Conservation (phyloP, 2,888 invertebrate genomes). For the Stictocephala bisonia region DNA sequence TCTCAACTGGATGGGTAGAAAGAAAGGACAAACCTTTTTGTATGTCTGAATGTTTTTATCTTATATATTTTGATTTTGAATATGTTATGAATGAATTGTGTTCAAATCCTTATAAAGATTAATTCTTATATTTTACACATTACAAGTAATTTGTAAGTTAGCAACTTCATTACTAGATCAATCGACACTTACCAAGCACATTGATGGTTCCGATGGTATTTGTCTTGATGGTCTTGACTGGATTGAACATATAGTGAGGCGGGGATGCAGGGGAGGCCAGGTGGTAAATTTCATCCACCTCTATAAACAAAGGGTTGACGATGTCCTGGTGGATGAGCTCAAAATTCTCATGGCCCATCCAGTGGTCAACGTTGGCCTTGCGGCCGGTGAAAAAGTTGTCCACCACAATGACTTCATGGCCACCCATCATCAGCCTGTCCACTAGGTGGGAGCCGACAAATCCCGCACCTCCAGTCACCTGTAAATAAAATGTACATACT, state of each 20-base stretch:
- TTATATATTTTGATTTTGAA: too few relatives aligned
- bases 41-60: too few relatives aligned
- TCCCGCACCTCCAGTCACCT: slow-evolving; percentile 96
- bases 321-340: slow-evolving; percentile 99
- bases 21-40: too few relatives aligned
- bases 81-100: too few relatives aligned
- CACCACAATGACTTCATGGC: slow-evolving; percentile 96
- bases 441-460: slow-evolving; percentile 99
- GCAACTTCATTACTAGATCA: background rate
- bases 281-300: slow-evolving; percentile 98
- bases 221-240: slow-evolving; percentile 99
- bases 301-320: slow-evolving; percentile 96
- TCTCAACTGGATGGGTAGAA: too few relatives aligned
- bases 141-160: too few relatives aligned
- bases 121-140: too few relatives aligned
- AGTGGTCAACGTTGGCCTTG: slow-evolving; percentile 97
- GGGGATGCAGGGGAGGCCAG: slow-evolving; percentile 99
- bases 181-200: slow-evolving; percentile 77
- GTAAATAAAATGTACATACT: too few relatives aligned
- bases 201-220: slow-evolving; percentile 97
- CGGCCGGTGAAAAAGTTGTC: slow-evolving; percentile 99
- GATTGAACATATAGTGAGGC: slow-evolving; percentile 99
- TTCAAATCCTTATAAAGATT: too few relatives aligned
- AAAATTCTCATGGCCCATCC: slow-evolving; percentile 99
- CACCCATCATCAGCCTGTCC: slow-evolving; percentile 93